A percentile compares a stretch with the other conserved stretches of the same genome.
Conservation (phyloP, 2,113 vertebrate species). For the Ciconia stormi region DNA sequence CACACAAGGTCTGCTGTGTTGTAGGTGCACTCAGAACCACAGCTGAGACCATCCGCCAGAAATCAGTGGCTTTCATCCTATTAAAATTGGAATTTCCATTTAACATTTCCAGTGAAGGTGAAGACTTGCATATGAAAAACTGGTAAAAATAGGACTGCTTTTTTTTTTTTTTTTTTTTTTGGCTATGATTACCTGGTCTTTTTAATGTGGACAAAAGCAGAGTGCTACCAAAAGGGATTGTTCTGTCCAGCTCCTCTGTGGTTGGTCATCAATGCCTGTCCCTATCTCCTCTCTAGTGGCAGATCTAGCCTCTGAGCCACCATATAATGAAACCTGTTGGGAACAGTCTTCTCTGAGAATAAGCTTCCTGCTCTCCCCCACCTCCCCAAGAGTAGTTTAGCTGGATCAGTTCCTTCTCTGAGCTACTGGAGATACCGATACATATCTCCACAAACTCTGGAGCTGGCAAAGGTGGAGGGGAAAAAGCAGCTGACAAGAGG, state of each 20-base stretch:
- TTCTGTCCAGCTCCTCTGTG: background rate
- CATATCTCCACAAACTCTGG: background rate
- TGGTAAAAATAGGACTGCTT: accelerated
- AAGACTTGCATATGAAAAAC: background rate
- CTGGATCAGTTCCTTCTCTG: background rate
- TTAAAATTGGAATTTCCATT: background rate
- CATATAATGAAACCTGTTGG: background rate
- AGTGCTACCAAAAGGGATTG: background rate
- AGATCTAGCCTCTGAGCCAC: background rate
- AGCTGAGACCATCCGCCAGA: background rate
- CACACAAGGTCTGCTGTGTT: background rate
- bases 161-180: background rate
- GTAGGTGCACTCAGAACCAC: background rate
- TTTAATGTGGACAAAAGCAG: background rate
- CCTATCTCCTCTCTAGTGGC: background rate
- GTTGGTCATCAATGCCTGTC: background rate
- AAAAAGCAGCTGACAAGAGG: background rate
- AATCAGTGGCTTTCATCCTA: background rate
- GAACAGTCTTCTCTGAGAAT: background rate
- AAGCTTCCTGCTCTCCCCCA: background rate
- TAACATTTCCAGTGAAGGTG: background rate
- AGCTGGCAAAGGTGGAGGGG: background rate
- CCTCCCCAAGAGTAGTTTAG: background rate
- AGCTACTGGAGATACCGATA: background rate
- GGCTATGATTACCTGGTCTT: background rate